Conservation (phyloP, 2,113 vertebrate species). For the Leptocoma aspasia region DNA sequence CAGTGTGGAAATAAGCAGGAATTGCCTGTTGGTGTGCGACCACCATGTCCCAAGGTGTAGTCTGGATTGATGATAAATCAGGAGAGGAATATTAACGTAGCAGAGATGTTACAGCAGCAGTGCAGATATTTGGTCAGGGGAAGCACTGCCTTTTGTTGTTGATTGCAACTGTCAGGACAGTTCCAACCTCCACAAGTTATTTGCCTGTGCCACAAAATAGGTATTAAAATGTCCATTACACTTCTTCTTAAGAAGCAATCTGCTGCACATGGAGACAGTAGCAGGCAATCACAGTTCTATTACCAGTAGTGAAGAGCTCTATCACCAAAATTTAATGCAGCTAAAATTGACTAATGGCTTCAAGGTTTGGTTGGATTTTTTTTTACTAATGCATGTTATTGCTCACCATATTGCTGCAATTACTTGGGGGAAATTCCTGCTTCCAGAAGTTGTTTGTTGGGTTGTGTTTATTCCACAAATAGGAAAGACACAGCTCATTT, state of each 20-base stretch:
- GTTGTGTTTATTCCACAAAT: neutral
- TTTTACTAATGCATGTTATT: neutral
- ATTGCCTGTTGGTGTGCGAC: neutral
- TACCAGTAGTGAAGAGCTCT: neutral
- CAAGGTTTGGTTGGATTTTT: neutral
- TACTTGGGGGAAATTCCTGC: neutral
- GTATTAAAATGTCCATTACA: slow-evolving; percentile 36
- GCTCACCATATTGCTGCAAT: neutral
- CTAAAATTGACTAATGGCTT: slow-evolving; percentile 26
- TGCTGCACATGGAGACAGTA: neutral
- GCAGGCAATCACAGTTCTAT: slow-evolving; percentile 14
- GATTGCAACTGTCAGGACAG: neutral
- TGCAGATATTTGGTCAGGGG: neutral
- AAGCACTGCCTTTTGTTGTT: neutral
- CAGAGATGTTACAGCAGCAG: neutral
- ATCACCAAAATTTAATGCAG: slow-evolving; percentile 11
- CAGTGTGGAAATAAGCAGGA: neutral
- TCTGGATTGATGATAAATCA: neutral
- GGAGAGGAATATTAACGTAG: neutral
- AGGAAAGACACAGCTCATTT: neutral
- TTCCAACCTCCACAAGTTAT: neutral
- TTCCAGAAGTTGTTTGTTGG: neutral
- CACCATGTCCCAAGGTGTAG: neutral
- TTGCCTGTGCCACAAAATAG: neutral
- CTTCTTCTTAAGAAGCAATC: slow-evolving; percentile 32